Percentiles rank a stretch among this genome's conserved stretches.
Evolutionary conservation across 92 coral and sea anemone genomes (phyloP).

Genomic region (Epizoanthus ramosus): DNA sequence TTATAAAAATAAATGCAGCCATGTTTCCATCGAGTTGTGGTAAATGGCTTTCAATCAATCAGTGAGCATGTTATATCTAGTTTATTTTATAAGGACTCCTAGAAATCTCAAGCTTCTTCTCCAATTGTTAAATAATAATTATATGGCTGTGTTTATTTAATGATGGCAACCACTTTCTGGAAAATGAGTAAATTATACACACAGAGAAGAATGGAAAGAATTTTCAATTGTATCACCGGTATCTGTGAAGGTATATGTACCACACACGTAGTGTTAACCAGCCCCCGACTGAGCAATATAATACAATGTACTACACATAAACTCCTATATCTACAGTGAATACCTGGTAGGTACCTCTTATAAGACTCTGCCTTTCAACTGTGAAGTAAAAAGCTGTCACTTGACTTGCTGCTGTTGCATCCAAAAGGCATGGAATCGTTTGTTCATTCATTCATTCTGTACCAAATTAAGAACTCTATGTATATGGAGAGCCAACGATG

Average conservation of each 20-base stretch:
- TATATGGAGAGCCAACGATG: not conserved
- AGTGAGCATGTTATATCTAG: too few relatives aligned
- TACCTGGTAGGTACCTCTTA: conserved; percentile 74
- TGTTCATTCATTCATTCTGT: conserved; percentile 40
- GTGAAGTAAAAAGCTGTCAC: conserved; percentile 27
- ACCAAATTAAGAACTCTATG: conserved; percentile 31
- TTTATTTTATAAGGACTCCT: too few relatives aligned
- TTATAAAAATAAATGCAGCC: too few relatives aligned
- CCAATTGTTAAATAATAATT: too few relatives aligned
- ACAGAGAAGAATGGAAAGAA: not conserved
- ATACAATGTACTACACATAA: not conserved
- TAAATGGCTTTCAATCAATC: too few relatives aligned
- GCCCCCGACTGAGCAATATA: conserved; percentile 16
- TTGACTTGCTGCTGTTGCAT: conserved; percentile 43
- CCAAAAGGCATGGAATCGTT: conserved; percentile 39
- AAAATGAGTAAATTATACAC: too few relatives aligned
- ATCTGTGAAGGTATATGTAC: not conserved
- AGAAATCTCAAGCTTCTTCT: too few relatives aligned
- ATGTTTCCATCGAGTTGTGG: too few relatives aligned
- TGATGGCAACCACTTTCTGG: too few relatives aligned
- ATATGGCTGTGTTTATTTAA: too few relatives aligned
- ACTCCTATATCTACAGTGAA: conserved; percentile 42
- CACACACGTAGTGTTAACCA: not conserved
- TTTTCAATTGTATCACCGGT: not conserved
- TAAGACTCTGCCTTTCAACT: conserved; percentile 44